phyloP scores from a whole-genome alignment of 1,140 invertebrate species.

The Sycophila sp. region DNA sequence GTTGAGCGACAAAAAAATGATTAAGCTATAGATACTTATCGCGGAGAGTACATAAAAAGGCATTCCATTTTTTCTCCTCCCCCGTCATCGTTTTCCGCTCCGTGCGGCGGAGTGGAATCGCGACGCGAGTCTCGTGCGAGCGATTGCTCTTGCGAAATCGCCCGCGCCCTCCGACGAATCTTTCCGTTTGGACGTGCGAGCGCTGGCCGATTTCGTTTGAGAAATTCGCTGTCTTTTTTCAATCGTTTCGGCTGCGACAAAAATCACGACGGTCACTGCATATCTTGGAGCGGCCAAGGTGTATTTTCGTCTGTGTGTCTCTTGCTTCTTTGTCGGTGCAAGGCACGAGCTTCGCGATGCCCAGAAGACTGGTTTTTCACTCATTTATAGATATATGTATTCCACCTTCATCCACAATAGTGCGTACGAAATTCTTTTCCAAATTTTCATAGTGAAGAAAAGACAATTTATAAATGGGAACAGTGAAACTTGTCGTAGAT shows the following conservation, averaged over 20 bases:
- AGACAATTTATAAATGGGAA: neutral
- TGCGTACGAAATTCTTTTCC: slow-evolving; percentile 12
- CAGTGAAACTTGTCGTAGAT: slow-evolving; percentile 31
- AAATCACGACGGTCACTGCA: slow-evolving; percentile 12
- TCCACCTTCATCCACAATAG: slow-evolving; percentile 4
- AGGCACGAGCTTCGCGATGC: neutral
- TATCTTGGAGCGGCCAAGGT: too few species aligned
- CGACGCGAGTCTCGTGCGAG: neutral
- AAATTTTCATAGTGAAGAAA: slow-evolving; percentile 25
- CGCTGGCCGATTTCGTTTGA: neutral
- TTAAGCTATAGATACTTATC: slow-evolving; percentile 1
- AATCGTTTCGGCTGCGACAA: neutral
- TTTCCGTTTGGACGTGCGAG: neutral
- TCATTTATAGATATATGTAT: slow-evolving; percentile 5
- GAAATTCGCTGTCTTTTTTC: slow-evolving; percentile 16
- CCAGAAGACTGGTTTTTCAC: slow-evolving; percentile 11
- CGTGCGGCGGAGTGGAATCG: neutral
- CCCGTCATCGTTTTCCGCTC: too few species aligned
- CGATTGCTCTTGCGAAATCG: slow-evolving; percentile 18
- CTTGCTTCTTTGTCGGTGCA: neutral
- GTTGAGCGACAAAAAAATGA: slow-evolving; percentile 21
- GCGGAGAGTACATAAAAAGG: neutral
- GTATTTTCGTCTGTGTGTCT: neutral
- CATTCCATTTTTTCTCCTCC: neutral
- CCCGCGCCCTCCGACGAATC: slow-evolving; percentile 23